Conservation (phyloP, 30 jellyfish, hydroid and myxozoan genomes). For the Cassiopea xamachana region DNA sequence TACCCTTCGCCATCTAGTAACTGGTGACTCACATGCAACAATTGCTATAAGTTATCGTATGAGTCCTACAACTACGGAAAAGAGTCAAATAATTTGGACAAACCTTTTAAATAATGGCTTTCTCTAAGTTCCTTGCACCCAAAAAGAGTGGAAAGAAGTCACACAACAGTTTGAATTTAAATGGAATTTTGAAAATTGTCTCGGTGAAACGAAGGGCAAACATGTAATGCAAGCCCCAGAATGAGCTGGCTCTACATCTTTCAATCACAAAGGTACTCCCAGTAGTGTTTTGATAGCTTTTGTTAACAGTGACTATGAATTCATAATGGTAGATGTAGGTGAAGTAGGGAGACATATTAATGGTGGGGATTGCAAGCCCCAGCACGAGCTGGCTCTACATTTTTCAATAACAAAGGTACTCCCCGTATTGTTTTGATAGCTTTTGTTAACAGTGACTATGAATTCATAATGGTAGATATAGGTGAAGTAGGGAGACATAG, state of each 20-base stretch:
- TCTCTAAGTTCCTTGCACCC: constrained; percentile 6
- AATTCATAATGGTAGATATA: constrained; percentile 21
- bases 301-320: no score
- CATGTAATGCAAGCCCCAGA: constrained; percentile 44
- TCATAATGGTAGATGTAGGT: no score
- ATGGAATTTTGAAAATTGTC: constrained; percentile 46
- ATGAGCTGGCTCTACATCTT: no score
- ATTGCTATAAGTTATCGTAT: not conserved
- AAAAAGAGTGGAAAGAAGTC: constrained; percentile 30
- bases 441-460: constrained; percentile 11
- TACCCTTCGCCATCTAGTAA: constrained; percentile 30
- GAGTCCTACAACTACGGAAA: constrained; percentile 3
- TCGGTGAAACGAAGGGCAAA: constrained; percentile 54
- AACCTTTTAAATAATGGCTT: not conserved
- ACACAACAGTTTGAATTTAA: not conserved
- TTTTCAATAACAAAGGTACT: constrained; percentile 40
- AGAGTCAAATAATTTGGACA: constrained; percentile 12
- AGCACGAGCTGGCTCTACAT: constrained; percentile 38
- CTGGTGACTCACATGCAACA: constrained; percentile 42
- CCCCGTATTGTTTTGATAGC: constrained; percentile 25
- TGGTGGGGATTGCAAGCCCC: not conserved
- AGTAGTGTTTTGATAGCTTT: no score
- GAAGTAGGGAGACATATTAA: no score
- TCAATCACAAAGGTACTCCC: no score
- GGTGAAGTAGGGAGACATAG: constrained; percentile 22